Evolutionary conservation across 2,888 invertebrate species (phyloP).

Genomic region (Ennomos fuscantarius): DNA sequence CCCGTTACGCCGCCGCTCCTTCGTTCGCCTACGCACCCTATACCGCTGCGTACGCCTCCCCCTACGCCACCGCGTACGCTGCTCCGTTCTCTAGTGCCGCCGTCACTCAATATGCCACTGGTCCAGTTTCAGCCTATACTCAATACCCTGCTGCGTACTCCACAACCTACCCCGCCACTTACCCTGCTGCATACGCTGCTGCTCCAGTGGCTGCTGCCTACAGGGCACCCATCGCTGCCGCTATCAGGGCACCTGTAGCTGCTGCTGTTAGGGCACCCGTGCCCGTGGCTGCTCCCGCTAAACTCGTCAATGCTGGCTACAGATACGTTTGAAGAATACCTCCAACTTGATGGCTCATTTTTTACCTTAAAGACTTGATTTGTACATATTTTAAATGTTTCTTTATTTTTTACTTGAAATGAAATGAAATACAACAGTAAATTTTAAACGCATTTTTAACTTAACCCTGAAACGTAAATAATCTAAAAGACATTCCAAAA

Average conservation of each 20-base stretch:
- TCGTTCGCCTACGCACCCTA: slow-evolving; percentile 87
- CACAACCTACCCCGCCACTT: slow-evolving; percentile 34
- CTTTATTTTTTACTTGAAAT: slow-evolving; percentile 52
- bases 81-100: slow-evolving; percentile 34
- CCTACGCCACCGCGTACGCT: slow-evolving; percentile 44
- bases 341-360: slow-evolving; percentile 57
- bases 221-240: slow-evolving; percentile 39
- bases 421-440: slow-evolving; percentile 34
- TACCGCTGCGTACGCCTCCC: slow-evolving; percentile 44
- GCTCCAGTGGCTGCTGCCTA: slow-evolving; percentile 47
- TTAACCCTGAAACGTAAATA: not conserved
- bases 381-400: slow-evolving; percentile 67
- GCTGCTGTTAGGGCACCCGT: slow-evolving; percentile 44
- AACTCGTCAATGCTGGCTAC: slow-evolving; percentile 70
- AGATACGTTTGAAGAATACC: slow-evolving; percentile 68
- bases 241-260: slow-evolving; percentile 37
- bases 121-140: slow-evolving; percentile 32
- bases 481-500: not conserved
- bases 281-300: slow-evolving; percentile 40
- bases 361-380: slow-evolving; percentile 65
- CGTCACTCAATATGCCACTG: slow-evolving; percentile 44
- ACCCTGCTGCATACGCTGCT: slow-evolving; percentile 43
- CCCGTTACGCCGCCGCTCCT: slow-evolving; percentile 61
- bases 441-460: slow-evolving; percentile 4
- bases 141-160: too few species aligned